These are phyloP conservation scores for Eutolmus rufibarbis DNA, from an alignment of 2,888 invertebrate species.

Conservation along the genomic window DNA sequence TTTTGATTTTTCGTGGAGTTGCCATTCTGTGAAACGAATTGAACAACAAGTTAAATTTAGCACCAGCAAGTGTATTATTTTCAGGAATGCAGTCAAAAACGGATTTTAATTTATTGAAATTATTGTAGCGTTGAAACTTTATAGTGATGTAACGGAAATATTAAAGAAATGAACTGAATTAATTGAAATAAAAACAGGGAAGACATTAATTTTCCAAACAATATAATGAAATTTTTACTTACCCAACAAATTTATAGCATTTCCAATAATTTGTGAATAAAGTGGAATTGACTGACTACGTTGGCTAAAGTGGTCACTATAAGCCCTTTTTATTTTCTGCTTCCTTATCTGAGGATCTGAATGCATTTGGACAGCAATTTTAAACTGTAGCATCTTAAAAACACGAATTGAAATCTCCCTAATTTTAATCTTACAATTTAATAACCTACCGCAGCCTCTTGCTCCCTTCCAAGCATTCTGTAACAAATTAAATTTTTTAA, in stretches of 20 bases:
- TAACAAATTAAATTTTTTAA: slow-evolving; percentile 50
- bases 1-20: slow-evolving; percentile 45
- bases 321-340: slow-evolving; percentile 63
- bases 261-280: slow-evolving; percentile 63
- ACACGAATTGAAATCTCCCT: not conserved
- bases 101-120: too few species aligned
- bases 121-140: too few species aligned
- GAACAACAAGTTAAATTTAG: too few species aligned
- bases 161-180: too few species aligned
- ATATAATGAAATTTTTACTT: not conserved
- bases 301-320: slow-evolving; percentile 65
- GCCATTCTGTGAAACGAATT: slow-evolving; percentile 46
- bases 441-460: slow-evolving; percentile 72
- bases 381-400: slow-evolving; percentile 61
- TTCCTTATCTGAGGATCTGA: slow-evolving; percentile 60
- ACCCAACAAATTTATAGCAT: slow-evolving; percentile 65
- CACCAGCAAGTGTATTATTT: too few species aligned
- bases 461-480: slow-evolving; percentile 72
- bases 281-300: slow-evolving; percentile 58
- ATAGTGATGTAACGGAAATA: too few species aligned
- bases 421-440: not conserved
- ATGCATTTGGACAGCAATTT: slow-evolving; percentile 55
- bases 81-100: too few species aligned
- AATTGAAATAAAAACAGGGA: not conserved
- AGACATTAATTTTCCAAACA: not conserved